Conservation (phyloP, 2,797 vertebrate genomes). For the Gallinago nigripennis region DNA sequence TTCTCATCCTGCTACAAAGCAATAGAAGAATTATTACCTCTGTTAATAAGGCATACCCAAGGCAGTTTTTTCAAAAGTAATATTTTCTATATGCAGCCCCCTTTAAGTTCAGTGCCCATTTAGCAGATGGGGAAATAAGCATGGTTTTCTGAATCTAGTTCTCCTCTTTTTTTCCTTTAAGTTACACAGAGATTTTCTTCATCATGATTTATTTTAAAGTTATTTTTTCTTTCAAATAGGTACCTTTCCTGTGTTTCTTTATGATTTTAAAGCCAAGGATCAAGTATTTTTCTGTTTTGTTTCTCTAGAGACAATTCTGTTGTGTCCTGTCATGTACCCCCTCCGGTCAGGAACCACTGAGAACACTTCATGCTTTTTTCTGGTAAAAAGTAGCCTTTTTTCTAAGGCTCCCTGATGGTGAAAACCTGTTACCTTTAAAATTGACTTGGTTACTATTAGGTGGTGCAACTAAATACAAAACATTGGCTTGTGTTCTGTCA, state of each 20-base stretch:
- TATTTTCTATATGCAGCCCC: background rate
- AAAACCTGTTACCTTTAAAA: background rate
- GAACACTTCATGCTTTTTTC: constrained; percentile 3
- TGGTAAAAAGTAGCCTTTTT: background rate
- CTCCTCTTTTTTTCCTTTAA: background rate
- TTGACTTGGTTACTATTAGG: background rate
- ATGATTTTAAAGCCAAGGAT: background rate
- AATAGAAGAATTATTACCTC: background rate
- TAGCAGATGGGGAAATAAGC: background rate
- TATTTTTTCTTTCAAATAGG: background rate
- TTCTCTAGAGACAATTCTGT: background rate
- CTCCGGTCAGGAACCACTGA: background rate
- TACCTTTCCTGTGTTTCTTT: background rate
- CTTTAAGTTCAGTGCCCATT: background rate
- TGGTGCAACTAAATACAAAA: background rate
- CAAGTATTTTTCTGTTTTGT: background rate
- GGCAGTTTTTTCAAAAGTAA: background rate
- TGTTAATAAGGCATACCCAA: background rate
- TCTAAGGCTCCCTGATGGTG: background rate
- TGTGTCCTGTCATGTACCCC: rapidly evolving
- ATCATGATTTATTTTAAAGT: background rate
- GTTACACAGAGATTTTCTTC: background rate
- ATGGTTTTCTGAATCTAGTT: background rate
- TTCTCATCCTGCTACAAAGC: background rate
- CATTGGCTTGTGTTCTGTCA: background rate